Evolutionary conservation across 2,113 vertebrate genomes (phyloP), one percentile per base, ranked within the genome.

Genomic region (Notarius quadriscutis): DNA sequence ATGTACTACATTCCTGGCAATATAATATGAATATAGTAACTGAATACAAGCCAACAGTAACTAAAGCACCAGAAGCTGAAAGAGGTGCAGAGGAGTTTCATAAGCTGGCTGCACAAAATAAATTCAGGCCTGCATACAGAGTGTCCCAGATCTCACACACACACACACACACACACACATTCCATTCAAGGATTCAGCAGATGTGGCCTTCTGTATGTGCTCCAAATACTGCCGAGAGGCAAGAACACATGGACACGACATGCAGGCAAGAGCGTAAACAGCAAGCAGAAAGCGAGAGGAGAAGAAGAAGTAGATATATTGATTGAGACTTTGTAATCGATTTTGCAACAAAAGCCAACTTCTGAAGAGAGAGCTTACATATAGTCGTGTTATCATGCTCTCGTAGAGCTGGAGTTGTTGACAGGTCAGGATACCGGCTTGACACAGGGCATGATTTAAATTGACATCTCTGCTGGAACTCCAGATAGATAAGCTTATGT

Each of bases 21-120:
- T 57, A 84, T 86, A 81, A 84, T 86, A n/a, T 17, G 87, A 89
- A 89, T 58, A 77, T 79, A 75, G 83, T 63, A 18, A 78, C 48
- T 58, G 63, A 86, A 86, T 80, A 67, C 17, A 41, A 72, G 65
- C 65, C 30, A 87, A 53, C 30, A 48, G 74, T 86, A 79, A 65
- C 15, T 53, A 55, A 53, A 72, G 34, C 14, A n/a, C 53, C 55
- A 74, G 27, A 9, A 65, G 65, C 78, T 71, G 55, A 51, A 62
- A 79, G 75, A 79, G 75, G 41, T n/a, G 6, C 65, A n/a, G 11
- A 48, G 50, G 50, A 55, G 77, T 69, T 80, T 72, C 22, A 72
- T 8, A 57, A 81, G 22, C 63, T 8, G 78, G 18, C 63, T 84
- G 41, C 48, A 89, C 84, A 81, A 69, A 74, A 60, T 60, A 81